Evolutionary conservation across 2,888 invertebrate genomes (phyloP).

Genomic region (Tromatobia lineatoria): DNA sequence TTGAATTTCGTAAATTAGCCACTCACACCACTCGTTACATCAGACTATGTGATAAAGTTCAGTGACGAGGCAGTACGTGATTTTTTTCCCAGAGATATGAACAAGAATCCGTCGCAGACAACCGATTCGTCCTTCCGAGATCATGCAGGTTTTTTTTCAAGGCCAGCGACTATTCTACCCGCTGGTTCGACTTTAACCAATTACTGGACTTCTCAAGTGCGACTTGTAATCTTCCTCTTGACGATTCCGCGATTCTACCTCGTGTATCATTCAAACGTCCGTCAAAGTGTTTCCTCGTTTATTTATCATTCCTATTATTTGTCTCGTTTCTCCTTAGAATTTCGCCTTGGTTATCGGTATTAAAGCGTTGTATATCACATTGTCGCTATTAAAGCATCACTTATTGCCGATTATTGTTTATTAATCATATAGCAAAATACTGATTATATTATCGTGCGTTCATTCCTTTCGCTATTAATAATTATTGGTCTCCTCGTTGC

Average conservation of each 20-base stretch:
- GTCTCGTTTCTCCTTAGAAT: background rate
- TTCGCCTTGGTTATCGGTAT: background rate
- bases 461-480: background rate
- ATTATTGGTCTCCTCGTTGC: background rate
- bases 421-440: background rate
- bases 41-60: background rate
- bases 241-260: background rate
- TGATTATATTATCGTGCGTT: constrained; percentile 4
- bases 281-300: background rate
- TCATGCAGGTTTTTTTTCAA: constrained; percentile 27
- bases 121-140: constrained; percentile 39
- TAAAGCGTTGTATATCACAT: constrained; percentile 25
- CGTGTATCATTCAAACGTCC: background rate
- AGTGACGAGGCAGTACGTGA: constrained; percentile 13
- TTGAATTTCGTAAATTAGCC: background rate
- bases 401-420: background rate
- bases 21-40: background rate
- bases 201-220: constrained; percentile 30
- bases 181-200: constrained; percentile 53
- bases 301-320: background rate
- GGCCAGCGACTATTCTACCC: constrained; percentile 41
- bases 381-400: background rate
- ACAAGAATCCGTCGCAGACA: constrained; percentile 28
- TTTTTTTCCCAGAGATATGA: constrained; percentile 9
- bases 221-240: background rate